Conservation (phyloP, 2,797 vertebrate species). For the Perodicticus potto region DNA sequence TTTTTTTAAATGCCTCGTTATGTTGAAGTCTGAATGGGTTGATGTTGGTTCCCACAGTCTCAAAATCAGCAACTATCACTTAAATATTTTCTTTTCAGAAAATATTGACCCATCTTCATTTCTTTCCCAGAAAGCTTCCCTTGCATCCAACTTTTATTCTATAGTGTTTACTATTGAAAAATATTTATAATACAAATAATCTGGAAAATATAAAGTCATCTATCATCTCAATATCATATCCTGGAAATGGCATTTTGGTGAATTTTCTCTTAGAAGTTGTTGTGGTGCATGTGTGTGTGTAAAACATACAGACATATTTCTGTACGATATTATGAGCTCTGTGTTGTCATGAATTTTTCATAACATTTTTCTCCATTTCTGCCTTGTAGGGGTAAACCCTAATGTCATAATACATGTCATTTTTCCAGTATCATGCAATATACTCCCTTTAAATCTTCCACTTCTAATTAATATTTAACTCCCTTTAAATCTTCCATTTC, state of each 20-base stretch:
- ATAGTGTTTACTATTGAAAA: not conserved
- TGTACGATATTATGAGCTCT: not conserved
- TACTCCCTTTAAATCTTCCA: too few relatives aligned
- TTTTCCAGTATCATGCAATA: not conserved
- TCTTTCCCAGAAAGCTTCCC: not conserved
- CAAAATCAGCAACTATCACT: not conserved
- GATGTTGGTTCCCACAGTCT: not conserved
- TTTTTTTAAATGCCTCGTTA: too few relatives aligned
- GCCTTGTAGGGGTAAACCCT: not conserved
- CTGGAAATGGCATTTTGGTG: not conserved
- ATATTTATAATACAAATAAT: not conserved
- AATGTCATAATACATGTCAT: accelerated
- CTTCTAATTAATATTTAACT: not conserved
- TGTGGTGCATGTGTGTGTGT: not conserved
- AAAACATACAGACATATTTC: not conserved
- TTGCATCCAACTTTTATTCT: not conserved
- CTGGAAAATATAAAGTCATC: not conserved
- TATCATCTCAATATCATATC: not conserved
- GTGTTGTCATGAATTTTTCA: not conserved
- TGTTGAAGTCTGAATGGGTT: not conserved
- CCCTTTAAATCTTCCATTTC: too few relatives aligned
- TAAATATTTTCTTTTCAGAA: not conserved
- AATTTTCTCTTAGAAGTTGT: not conserved
- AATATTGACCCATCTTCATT: not conserved
- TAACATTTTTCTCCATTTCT: not conserved